Conservation (phyloP, 30 jellyfish, hydroid and myxozoan species). For the Chrysaora quinquecirrha region DNA sequence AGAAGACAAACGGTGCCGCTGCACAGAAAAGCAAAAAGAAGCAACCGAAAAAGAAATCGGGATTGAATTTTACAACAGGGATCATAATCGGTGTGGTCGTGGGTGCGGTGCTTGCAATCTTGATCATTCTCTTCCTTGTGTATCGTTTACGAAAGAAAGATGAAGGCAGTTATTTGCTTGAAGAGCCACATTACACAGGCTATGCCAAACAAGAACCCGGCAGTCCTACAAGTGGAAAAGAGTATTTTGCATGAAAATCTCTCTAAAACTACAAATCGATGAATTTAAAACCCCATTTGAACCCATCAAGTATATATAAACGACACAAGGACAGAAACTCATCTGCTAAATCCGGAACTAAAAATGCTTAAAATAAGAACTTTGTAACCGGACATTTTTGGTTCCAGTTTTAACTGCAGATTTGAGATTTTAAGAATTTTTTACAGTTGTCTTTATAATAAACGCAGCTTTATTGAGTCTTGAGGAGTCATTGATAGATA, state of each 20-base stretch:
- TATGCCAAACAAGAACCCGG: constrained; percentile 67
- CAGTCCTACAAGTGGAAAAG: constrained; percentile 70
- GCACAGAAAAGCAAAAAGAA: constrained; percentile 11
- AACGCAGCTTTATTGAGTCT: no score
- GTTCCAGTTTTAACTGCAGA: no score
- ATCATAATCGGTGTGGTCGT: constrained; percentile 91
- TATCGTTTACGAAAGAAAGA: constrained; percentile 92
- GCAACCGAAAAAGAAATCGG: constrained; percentile 21
- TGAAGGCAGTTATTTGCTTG: constrained; percentile 89
- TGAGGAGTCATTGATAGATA: no score
- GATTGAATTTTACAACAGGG: constrained; percentile 78
- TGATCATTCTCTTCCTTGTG: constrained; percentile 75
- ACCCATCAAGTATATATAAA: no score
- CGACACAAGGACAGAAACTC: no score
- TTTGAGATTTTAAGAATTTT: no score
- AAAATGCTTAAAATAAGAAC: no score
- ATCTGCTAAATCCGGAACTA: no score
- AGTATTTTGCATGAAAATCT: constrained; percentile 62
- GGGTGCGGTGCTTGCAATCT: constrained; percentile 88
- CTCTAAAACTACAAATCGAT: no score
- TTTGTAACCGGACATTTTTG: no score
- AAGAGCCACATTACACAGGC: constrained; percentile 62
- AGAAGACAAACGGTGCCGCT: constrained; percentile 21
- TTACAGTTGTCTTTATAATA: no score
- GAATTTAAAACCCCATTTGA: no score